A percentile compares a stretch with the other conserved stretches of the same genome.
Evolutionary conservation across 2,888 invertebrate species (phyloP).

Genomic region (Yponomeuta sedellus): DNA sequence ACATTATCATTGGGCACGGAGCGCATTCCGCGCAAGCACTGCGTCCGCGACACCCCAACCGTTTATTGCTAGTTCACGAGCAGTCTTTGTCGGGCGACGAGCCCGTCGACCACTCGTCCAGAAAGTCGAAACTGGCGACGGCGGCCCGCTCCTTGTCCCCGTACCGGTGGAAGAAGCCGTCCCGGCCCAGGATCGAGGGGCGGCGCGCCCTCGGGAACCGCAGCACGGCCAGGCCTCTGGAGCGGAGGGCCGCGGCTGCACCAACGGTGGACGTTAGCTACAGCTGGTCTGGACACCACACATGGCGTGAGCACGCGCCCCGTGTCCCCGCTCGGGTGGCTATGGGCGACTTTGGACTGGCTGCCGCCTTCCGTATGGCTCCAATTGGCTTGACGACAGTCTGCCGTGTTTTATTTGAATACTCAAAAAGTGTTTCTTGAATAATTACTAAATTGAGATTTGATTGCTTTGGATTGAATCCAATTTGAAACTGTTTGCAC

Average conservation of each 20-base stretch:
- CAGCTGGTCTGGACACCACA: conserved; percentile 44
- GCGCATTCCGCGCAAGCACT: not conserved
- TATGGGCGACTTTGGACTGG: not conserved
- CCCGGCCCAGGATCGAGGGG: conserved; percentile 85
- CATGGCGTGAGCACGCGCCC: conserved; percentile 45
- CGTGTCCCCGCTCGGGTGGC: conserved; percentile 14
- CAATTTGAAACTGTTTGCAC: conserved; percentile 5
- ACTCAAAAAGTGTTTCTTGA: too few species aligned
- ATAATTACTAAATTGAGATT: not conserved
- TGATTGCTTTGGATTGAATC: conserved; percentile 9
- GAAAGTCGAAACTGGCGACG: conserved; percentile 87
- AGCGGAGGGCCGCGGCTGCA: conserved; percentile 79
- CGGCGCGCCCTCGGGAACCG: conserved; percentile 71
- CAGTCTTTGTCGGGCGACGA: conserved; percentile 68
- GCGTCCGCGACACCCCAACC: not conserved
- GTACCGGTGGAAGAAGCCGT: conserved; percentile 86
- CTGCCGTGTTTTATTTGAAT: too few species aligned
- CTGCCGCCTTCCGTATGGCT: not conserved
- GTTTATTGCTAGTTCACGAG: conserved; percentile 32
- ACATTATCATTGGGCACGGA: not conserved
- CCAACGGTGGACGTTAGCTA: conserved; percentile 41
- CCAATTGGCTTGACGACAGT: too few species aligned
- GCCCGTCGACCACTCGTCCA: conserved; percentile 77
- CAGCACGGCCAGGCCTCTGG: conserved; percentile 74
- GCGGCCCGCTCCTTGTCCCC: conserved; percentile 86